Base-by-base conservation (phyloP, 2,797 vertebrate genomes). In the Pitangus sulphuratus region DNA sequence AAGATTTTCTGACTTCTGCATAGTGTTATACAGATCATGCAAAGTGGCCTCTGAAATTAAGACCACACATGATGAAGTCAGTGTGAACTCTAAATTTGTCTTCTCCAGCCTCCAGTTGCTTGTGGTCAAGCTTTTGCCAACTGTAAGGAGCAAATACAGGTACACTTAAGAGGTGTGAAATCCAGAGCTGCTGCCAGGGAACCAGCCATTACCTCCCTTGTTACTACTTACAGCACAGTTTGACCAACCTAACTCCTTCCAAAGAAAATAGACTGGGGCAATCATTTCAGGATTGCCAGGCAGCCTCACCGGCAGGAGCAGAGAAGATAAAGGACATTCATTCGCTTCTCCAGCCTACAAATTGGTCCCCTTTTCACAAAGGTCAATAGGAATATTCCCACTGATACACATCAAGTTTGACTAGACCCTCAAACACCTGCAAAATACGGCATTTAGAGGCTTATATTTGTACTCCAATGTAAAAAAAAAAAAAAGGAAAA, bases 81-180 rank as follows among this genome's bases (percentile, higher is more conserved):
- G 44, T 19, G 48, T 50, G 45, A 90, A 53, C 22, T 54, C 47
- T 71, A 22, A 69, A 61, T 42, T 56, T 82, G 35, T 71, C 53
- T 61, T 83, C 78, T 78, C 48, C 74, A 50, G 33, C 19, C 54
- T 50, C 76, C 51, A n/a, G 66, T 40, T 72, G 35, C 35, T 89
- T 39, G 18, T 2, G 2, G 53, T 42, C 51, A 80, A 64, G 89
- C n/a, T 90, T 95, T 72, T 96, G 74, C 39, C 71, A 87, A 26
- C 45, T 25, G 8, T 21, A 77, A 92, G 79, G 40, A 87, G 35
- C 48, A 95, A 93, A 80, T 28, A 51, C 7, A 33, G 4, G 45
- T 50, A 60, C 50, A 75, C 39, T 83, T 71, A 61, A 75, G 78
- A 96, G 57, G 69, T 81, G 78, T 71, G 78, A 96, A 93, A 95